Evolutionary conservation across 2,888 invertebrate species (phyloP), one percentile per base, ranked within the genome.

Genomic region (Euzophera pinguis): DNA sequence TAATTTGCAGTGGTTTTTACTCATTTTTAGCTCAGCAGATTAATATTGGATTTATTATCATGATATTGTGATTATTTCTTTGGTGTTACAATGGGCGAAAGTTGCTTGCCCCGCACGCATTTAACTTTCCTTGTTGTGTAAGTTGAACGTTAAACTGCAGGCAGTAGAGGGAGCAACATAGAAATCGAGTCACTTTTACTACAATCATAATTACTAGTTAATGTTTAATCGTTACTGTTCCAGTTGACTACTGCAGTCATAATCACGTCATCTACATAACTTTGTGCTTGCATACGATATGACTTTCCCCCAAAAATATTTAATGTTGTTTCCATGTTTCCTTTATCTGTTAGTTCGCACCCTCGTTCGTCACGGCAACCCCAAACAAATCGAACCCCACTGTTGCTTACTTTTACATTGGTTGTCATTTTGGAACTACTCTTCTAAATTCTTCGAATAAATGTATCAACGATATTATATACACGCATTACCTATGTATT

Each of bases 101-200:
- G 90, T 90, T 76, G 78, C 75, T 77, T 73, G 77, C 79, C 73
- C 77, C 80, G 80, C 81, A 78, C 84, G 78, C 81, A 74, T 75
- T 78, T 82, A 86, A 86, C 88, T 90, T 90, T 89, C 89, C 84
- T 88, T 81, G 87, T 90, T 90, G 90, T 89, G 84, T 89, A 89
- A 90, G 86, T 76, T 80, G 73, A 84, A 78, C 79, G 78, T 73
- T 73, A 73, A 81, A 76, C 71, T 78, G 76, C 78, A 79, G 77
- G 80, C 83, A 84, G 85, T 85, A 84, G 86, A 83, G 84, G 80
- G 84, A 86, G 86, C 76, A 68, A 79, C 76, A 71, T 87, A 83
- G 87, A 87, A 87, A 87, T 87, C 85, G 77, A 81, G 71, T 75
- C 72, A 79, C 79, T 83, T 82, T 82, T 84, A 80, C 78, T 77